A percentile compares a stretch with the other conserved stretches of the same genome.
phyloP scores from a whole-genome alignment of 1,140 invertebrate genomes.

The Euura lappo region DNA sequence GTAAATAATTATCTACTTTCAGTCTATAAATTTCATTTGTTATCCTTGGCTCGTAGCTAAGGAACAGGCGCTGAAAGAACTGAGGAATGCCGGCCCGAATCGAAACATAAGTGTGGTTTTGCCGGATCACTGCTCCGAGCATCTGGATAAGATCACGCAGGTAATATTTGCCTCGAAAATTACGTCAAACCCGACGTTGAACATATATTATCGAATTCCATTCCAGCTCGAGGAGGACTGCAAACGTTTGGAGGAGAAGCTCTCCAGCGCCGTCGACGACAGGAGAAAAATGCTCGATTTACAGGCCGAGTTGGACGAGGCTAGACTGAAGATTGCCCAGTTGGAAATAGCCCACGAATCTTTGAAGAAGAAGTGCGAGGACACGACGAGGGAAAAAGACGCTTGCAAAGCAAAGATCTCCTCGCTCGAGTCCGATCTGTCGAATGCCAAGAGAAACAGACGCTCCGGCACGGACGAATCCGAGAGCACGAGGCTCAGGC shows the following conservation, averaged over 20 bases:
- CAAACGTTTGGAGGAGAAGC: conserved; percentile 48
- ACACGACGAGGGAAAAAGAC: conserved; percentile 33
- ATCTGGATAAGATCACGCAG: conserved; percentile 51
- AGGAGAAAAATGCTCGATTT: conserved; percentile 43
- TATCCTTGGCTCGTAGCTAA: conserved; percentile 40
- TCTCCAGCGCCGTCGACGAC: conserved; percentile 45
- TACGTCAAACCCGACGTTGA: not conserved
- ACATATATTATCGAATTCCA: conserved; percentile 11
- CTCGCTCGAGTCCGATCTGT: conserved; percentile 33
- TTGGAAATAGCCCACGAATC: conserved; percentile 49
- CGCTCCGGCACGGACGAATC: conserved; percentile 28
- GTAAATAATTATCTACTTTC: conserved; percentile 11
- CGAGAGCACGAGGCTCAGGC: conserved; percentile 32
- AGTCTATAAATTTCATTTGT: not conserved
- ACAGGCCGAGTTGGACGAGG: conserved; percentile 43
- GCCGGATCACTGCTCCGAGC: conserved; percentile 52
- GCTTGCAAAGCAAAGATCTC: conserved; percentile 35
- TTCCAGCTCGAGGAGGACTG: conserved; percentile 48
- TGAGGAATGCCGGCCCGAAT: conserved; percentile 48
- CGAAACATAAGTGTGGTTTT: conserved; percentile 47
- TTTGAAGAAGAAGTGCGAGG: conserved; percentile 50
- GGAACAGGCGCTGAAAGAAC: conserved; percentile 50
- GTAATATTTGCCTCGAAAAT: conserved; percentile 24
- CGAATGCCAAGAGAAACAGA: conserved; percentile 30
- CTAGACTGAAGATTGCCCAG: conserved; percentile 51